Base-by-base conservation (phyloP, 2,797 vertebrate genomes). In the Rhinatrema bivittatum region DNA sequence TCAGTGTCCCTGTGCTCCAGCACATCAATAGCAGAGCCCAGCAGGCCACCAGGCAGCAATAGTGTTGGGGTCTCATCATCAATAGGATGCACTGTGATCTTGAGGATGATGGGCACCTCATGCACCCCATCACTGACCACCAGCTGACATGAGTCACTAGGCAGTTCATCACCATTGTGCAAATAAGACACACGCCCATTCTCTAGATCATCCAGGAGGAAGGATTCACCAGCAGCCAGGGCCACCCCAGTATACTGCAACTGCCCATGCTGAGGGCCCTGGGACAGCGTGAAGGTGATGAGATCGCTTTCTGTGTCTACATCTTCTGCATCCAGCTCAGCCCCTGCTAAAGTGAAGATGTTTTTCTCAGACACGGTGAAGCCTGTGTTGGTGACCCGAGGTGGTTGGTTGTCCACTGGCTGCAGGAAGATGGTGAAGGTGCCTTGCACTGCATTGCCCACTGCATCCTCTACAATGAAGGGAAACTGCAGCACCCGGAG, bases 371-470 rank as follows among this genome's bases (percentile, higher is more conserved):
- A 65, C 19, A 91, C 53, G 30, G 74, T 76, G 33, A 95, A 88
- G 3, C 89, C 90, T 28, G 81, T 84, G 49, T 88, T 91, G 19
- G 63, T 90, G 29, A 94, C 86, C 37, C 79, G 11, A 14, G 89
- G 89, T 7, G 89, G 89, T 41, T 90, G 88, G 50, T 86, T 90
- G 56, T 88, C 79, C 37, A 92, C 79, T 25, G 90, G 89, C 58
- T 90, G 85, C 24, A 95, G 68, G 54, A 91, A 87, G 56, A 94
- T 74, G 7, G 84, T 93, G 42, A 94, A 93, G 5, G 82, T 70
- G 16, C 83, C 89, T 42, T 79, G 62, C 5, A 77, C 63, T 29
- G 77, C 77, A 65, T 92, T 94, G 10, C 87, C 81, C 29, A 80
- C 76, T 28, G 79, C 81, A 62, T 93, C 91, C 46, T 90, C 87